Percentiles rank a stretch among this genome's conserved stretches.
phyloP scores from a whole-genome alignment of 92 coral and sea anemone species.

The Bergia sp. region DNA sequence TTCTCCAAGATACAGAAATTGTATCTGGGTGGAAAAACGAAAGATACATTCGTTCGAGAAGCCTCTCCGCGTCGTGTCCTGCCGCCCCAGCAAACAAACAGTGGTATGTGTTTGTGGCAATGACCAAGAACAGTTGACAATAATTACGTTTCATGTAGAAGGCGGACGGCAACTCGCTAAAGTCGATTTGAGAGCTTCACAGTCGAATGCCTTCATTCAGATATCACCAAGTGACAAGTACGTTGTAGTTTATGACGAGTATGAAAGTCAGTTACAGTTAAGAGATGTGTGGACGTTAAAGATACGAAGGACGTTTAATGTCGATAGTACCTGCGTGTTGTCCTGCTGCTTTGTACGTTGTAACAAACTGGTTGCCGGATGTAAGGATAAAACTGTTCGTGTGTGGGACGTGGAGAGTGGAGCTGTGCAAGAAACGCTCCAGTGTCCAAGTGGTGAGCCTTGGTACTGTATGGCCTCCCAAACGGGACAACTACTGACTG shows the following conservation, averaged over 20 bases:
- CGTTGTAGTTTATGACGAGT: neutral
- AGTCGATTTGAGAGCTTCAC: neutral
- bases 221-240: neutral
- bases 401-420: constrained; percentile 2
- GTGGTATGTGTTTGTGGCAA: neutral
- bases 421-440: neutral
- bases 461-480: neutral
- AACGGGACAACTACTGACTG: neutral
- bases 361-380: neutral
- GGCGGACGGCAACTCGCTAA: neutral
- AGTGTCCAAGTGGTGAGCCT: neutral
- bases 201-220: neutral
- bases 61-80: neutral
- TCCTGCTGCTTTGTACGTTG: neutral
- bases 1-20: neutral
- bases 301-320: neutral
- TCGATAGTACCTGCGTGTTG: too few relatives aligned
- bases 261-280: neutral
- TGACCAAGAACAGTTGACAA: too few relatives aligned
- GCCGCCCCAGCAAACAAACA: neutral
- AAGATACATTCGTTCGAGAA: neutral
- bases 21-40: neutral
- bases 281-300: too few relatives aligned
- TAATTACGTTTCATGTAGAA: neutral
- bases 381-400: constrained; percentile 2